A percentile compares a stretch with the other conserved stretches of the same genome.
phyloP scores from a whole-genome alignment of 2,113 vertebrate species.

The Callorhinus ursinus region DNA sequence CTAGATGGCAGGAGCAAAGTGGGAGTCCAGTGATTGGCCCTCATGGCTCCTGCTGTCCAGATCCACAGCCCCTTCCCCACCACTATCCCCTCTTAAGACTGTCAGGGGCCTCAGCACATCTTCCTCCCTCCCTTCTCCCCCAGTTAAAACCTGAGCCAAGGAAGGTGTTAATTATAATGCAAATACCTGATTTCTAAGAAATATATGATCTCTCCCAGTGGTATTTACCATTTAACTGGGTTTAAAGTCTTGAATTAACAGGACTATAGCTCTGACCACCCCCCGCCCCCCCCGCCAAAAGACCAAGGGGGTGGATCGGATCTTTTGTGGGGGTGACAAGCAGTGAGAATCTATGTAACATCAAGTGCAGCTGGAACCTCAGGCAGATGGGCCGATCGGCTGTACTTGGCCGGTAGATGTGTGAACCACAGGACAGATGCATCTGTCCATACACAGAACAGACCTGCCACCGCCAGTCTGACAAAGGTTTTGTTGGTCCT shows the following conservation, averaged over 20 bases:
- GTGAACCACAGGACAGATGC: background rate
- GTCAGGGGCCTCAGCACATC: background rate
- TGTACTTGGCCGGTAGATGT: background rate
- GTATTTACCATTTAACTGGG: background rate
- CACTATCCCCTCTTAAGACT: background rate
- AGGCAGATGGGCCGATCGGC: background rate
- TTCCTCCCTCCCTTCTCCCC: background rate
- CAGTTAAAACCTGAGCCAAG: background rate
- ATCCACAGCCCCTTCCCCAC: background rate
- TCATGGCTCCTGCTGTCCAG: background rate
- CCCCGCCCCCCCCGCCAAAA: background rate
- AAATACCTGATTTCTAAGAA: background rate
- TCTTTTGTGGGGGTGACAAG: background rate
- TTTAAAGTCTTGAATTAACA: background rate
- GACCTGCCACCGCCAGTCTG: accelerated
- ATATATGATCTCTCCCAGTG: background rate
- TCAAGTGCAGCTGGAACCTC: background rate
- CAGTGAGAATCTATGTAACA: background rate
- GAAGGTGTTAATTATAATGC: background rate
- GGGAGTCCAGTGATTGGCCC: background rate
- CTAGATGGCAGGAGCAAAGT: accelerated
- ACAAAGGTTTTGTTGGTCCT: background rate
- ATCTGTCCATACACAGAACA: background rate
- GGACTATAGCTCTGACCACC: background rate
- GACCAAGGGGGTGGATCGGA: background rate